Percentiles rank a stretch among this genome's conserved stretches.
Evolutionary conservation across 2,888 invertebrate genomes (phyloP).

Genomic region (Platycheirus rosarum): DNA sequence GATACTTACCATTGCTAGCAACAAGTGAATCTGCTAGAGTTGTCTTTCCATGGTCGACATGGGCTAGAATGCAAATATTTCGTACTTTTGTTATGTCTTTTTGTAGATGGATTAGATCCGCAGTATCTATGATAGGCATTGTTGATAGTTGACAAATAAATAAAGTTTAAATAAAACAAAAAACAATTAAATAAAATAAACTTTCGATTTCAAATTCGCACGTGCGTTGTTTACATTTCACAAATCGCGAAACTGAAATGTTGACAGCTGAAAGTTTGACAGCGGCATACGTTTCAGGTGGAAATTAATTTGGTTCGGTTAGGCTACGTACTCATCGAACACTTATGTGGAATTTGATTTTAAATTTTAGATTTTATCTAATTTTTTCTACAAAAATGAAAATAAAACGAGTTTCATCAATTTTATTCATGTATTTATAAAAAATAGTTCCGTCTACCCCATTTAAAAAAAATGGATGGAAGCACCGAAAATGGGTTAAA

Average conservation of each 20-base stretch:
- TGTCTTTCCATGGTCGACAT: slow-evolving; percentile 99
- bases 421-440: too few species aligned
- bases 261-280: slow-evolving; percentile 55
- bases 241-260: slow-evolving; percentile 46
- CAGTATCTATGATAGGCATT: slow-evolving; percentile 79
- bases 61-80: slow-evolving; percentile 98
- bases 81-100: slow-evolving; percentile 88
- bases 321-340: too few species aligned
- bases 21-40: slow-evolving; percentile 96
- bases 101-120: slow-evolving; percentile 85
- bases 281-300: neutral
- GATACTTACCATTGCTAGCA: slow-evolving; percentile 90
- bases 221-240: slow-evolving; percentile 75
- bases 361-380: too few species aligned
- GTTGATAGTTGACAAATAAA: too few species aligned
- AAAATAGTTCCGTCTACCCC: too few species aligned
- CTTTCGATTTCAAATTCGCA: slow-evolving; percentile 42
- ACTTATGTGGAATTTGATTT: too few species aligned
- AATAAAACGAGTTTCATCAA: too few species aligned
- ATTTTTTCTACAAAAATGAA: too few species aligned
- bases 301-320: too few species aligned
- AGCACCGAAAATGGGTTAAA: too few species aligned
- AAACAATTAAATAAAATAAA: slow-evolving; percentile 27
- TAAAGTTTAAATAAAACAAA: too few species aligned
- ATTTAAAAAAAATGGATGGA: too few species aligned